Evolutionary conservation across 2,113 vertebrate species (phyloP).

Genomic region (Paradoxurus hermaphroditus): DNA sequence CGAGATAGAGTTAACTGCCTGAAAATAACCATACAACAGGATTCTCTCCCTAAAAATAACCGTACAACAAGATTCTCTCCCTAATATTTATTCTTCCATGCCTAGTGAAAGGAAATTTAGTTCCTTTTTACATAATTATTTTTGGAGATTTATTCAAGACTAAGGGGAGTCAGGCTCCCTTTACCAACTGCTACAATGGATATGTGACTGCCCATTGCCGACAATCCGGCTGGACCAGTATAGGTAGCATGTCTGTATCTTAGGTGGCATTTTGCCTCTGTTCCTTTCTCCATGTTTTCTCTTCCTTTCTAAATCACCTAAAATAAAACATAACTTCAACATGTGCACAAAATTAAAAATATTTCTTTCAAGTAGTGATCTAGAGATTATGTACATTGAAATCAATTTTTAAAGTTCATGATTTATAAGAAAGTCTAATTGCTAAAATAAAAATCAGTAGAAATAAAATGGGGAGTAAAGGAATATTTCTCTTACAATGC

Average conservation of each 20-base stretch:
- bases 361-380: conserved; percentile 68
- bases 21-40: conserved; percentile 19
- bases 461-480: neutral
- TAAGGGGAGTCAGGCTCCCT: neutral
- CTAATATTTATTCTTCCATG: neutral
- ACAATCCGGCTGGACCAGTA: conserved; percentile 14
- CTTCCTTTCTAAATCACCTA: conserved; percentile 3
- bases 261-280: neutral
- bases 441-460: conserved; percentile 24
- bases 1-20: conserved; percentile 42
- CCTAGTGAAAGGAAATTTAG: neutral
- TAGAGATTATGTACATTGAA: conserved; percentile 5
- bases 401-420: conserved; percentile 33
- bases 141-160: neutral
- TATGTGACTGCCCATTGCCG: conserved; percentile 61
- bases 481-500: neutral
- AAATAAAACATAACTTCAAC: conserved; percentile 46
- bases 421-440: conserved; percentile 45
- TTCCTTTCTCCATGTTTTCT: neutral
- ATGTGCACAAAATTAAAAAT: conserved; percentile 30
- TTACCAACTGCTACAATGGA: conserved; percentile 55
- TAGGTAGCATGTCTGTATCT: conserved; percentile 45
- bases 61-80: neutral
- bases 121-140: neutral
- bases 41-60: conserved; percentile 36